phyloP scores from a whole-genome alignment of 2,113 vertebrate genomes.

The Bubalus kerabau region DNA sequence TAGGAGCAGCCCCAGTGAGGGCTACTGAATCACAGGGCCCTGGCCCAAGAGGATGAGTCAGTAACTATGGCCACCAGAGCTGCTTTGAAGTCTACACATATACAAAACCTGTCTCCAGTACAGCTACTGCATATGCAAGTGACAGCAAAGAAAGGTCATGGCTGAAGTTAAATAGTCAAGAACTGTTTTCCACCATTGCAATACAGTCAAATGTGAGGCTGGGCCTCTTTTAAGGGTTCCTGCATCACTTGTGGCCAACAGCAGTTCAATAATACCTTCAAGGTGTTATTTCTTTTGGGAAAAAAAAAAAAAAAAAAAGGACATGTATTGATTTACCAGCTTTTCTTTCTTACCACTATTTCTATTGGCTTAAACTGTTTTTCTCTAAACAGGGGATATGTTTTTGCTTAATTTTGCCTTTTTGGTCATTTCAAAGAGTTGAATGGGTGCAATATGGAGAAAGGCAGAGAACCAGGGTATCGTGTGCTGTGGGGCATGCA shows the following conservation, averaged over 20 bases:
- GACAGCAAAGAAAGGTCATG: neutral
- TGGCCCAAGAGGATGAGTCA: conserved; percentile 46
- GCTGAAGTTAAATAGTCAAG: neutral
- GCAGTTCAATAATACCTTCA: neutral
- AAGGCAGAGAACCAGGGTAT: neutral
- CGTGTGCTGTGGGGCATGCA: accelerated
- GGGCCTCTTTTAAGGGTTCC: neutral
- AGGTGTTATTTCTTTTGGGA: neutral
- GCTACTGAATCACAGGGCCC: conserved; percentile 33
- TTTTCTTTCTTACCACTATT: neutral
- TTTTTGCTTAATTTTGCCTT: neutral
- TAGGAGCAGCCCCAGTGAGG: neutral
- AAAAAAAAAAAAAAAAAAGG: neutral
- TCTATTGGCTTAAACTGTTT: neutral
- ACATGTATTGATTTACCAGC: neutral
- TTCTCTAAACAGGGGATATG: neutral
- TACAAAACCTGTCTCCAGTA: neutral
- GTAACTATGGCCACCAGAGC: conserved; percentile 58
- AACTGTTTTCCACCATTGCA: neutral
- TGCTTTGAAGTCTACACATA: conserved; percentile 28
- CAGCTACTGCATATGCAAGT: neutral
- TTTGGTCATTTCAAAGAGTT: neutral
- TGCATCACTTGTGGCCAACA: neutral
- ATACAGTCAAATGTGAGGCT: neutral
- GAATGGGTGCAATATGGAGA: neutral